Base-by-base conservation (phyloP, 2,113 vertebrate species). In the Ctenomys sociabilis region DNA sequence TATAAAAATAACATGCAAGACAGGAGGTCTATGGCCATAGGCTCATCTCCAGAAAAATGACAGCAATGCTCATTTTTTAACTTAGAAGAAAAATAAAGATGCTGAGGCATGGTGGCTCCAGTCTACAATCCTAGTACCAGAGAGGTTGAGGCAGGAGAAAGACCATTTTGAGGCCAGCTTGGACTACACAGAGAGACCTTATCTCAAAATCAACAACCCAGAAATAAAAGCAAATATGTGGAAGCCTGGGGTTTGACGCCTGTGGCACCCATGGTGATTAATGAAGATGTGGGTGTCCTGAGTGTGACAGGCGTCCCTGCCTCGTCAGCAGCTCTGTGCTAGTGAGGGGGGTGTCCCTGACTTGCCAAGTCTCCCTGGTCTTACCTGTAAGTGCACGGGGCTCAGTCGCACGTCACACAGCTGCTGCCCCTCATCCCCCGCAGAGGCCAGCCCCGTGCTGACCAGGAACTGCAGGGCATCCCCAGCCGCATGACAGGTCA, bases 381-480 rank as follows among this genome's bases (percentile, higher is more conserved):
- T 98, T 99, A 99, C 99, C 99, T 99, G 99, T 87, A 99, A 94
- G 92, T 98, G 98, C 91, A 99, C 96, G 0, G 99, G 99, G 59
- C 99, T 98, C 21, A 99, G 97, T 85, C 81, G 98, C 24, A 99
- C 98, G 0, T 97, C 97, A 90, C 99, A 99, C 0, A 95, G 98
- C 96, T 97, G 98, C 89, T 96, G 90, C 63, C 93, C 97, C 0
- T 93, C 59, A 85, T 98, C 84, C 1, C 32, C 8, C 0, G 97
- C 61, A 0, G 96, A 95, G 73, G 98, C 70, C 0, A 95, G 86
- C 0, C 96, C 97, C 14, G 97, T 98, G 4, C 96, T 92, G 57
- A 99, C 80, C 4, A 98, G 95, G 98, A 99, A 99, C 97, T 98
- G 98, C 85, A 99, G 92, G 54, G 98, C 97, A 72, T 99, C 98